These are phyloP conservation scores for Thyatira batis DNA, from an alignment of 2,888 invertebrate genomes.

Conservation along the genomic window DNA sequence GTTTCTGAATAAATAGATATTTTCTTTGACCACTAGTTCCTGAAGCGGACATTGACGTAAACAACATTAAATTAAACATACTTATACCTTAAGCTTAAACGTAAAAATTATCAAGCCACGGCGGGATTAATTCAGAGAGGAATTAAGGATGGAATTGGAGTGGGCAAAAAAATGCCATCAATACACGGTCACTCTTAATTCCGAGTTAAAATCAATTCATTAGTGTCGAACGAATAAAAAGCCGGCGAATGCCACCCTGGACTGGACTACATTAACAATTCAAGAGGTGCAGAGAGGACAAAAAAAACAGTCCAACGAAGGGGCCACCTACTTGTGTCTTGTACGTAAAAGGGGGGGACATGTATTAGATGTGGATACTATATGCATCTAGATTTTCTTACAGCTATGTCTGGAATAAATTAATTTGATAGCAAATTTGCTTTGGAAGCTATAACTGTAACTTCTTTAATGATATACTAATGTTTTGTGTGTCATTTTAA, in stretches of 20 bases:
- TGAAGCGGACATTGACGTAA: too few species aligned
- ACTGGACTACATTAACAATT: constrained; percentile 53
- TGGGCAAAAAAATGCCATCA: constrained; percentile 13
- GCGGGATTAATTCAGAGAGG: background rate
- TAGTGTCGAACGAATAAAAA: constrained; percentile 40
- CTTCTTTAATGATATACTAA: too few species aligned
- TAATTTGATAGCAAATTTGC: too few species aligned
- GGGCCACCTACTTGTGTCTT: constrained; percentile 39
- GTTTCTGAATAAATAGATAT: too few species aligned
- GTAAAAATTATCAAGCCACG: background rate
- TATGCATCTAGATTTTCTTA: too few species aligned
- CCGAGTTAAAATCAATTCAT: constrained; percentile 52
- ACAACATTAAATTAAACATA: too few species aligned
- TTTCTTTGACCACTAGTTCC: too few species aligned
- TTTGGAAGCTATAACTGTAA: too few species aligned
- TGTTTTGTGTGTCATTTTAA: too few species aligned
- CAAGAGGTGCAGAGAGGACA: constrained; percentile 40
- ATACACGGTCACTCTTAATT: constrained; percentile 36
- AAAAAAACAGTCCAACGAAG: constrained; percentile 17
- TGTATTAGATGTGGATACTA: too few species aligned
- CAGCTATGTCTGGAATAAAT: too few species aligned
- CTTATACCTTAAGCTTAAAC: too few species aligned
- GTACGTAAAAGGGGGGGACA: constrained; percentile 4
- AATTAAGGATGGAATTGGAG: constrained; percentile 9
- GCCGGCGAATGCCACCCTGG: constrained; percentile 25